phyloP scores from a whole-genome alignment of 2,888 invertebrate species.

The Sinohyriopsis cumingii region DNA sequence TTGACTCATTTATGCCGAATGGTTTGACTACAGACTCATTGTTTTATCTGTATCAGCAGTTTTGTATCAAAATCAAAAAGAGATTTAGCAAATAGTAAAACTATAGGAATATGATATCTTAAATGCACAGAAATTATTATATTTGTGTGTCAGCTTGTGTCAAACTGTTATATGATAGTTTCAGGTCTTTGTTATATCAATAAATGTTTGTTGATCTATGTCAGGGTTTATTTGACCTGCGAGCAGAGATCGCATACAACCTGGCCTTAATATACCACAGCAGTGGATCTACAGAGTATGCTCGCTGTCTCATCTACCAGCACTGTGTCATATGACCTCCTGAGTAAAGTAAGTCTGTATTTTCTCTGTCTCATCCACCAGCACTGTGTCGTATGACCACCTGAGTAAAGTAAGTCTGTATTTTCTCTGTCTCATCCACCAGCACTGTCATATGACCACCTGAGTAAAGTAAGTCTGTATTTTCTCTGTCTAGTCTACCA shows the following conservation, averaged over 20 bases:
- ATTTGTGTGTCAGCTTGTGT: too few species aligned
- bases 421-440: slow-evolving; percentile 84
- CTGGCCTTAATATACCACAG: slow-evolving; percentile 87
- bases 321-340: slow-evolving; percentile 77
- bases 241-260: slow-evolving; percentile 89
- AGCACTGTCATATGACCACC: slow-evolving; percentile 78
- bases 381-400: slow-evolving; percentile 79
- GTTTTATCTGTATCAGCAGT: too few species aligned
- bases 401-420: slow-evolving; percentile 73
- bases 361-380: slow-evolving; percentile 85
- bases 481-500: slow-evolving; percentile 85
- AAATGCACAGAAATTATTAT: too few species aligned
- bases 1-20: too few species aligned
- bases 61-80: too few species aligned
- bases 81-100: too few species aligned
- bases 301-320: slow-evolving; percentile 83
- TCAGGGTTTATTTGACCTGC: slow-evolving; percentile 80
- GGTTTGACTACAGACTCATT: too few species aligned
- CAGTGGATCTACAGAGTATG: slow-evolving; percentile 82
- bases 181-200: slow-evolving; percentile 1
- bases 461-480: slow-evolving; percentile 72
- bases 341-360: slow-evolving; percentile 68
- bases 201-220: slow-evolving; percentile 14
- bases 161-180: not conserved
- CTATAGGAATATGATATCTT: too few species aligned